Evolutionary conservation across 2,797 vertebrate species (phyloP).

Genomic region (Acrossocheilus wenchowensis): DNA sequence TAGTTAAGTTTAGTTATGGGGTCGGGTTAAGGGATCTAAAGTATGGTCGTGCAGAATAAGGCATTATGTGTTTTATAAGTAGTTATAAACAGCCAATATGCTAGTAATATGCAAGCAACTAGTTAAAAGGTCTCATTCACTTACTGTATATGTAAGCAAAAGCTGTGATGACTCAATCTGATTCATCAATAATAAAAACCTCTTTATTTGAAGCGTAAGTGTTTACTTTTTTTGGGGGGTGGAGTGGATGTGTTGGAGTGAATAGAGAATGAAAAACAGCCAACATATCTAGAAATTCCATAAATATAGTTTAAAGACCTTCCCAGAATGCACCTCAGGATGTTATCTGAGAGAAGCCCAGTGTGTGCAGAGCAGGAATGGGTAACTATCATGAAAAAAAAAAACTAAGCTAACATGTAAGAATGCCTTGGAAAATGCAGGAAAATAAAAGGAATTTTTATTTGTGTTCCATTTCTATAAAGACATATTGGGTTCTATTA

Average conservation of each 20-base stretch:
- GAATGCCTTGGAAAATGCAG: neutral
- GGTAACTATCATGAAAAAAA: neutral
- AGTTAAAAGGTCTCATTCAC: no score
- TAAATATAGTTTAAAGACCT: neutral
- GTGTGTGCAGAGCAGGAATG: slow-evolving; percentile 20
- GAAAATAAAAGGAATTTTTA: neutral
- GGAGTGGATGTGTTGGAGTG: neutral
- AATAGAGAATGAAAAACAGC: neutral
- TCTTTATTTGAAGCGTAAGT: neutral
- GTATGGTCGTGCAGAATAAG: neutral
- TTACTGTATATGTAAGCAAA: neutral
- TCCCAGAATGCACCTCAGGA: neutral
- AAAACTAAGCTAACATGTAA: neutral
- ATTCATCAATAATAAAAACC: neutral
- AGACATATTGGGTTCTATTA: neutral
- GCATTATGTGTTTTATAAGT: neutral
- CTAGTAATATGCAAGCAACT: no score
- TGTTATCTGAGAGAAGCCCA: slow-evolving; percentile 39
- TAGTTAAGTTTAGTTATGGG: neutral
- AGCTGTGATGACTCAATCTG: neutral
- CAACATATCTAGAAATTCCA: no score
- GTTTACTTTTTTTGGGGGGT: no score
- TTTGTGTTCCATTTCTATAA: neutral
- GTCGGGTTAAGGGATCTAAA: neutral
- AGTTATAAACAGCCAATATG: neutral